Evolutionary conservation across 2,797 vertebrate genomes (phyloP), one percentile per base, ranked within the genome.

Genomic region (Calcarius lapponicus): DNA sequence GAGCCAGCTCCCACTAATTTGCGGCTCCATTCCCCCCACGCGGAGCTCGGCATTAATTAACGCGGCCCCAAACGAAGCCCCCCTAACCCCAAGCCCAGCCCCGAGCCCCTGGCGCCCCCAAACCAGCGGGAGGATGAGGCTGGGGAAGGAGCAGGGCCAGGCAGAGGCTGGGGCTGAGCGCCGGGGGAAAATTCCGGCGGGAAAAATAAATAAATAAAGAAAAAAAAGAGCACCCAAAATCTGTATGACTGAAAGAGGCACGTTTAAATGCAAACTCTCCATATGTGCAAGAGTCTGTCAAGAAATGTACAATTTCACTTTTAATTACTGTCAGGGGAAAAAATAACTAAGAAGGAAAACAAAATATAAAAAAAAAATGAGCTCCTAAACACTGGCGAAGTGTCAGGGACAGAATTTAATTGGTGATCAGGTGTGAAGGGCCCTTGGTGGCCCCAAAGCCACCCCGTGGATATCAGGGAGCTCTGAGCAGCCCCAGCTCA

Each of bases 211-310:
- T 88, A 72, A 85, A 81, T 83, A 80, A 94, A 60, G 26, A 16
- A 50, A 61, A 61, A 86, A 90, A 64, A 94, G 93, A 94, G 95
- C 96, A 96, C 96, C 96, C 95, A 96, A 97, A 96, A 93, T 95
- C 91, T 92, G 95, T 74, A 91, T 92, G 95, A 95, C 96, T 96
- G 95, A 94, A 97, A 97, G 97, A 97, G 97, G 96, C 96, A 92
- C 95, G 92, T 97, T 96, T 93, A 81, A 96, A 95, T 95, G 95
- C 93, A 96, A 96, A 93, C 92, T 92, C 95, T 96, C 97, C 97
- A 96, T 97, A 97, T 96, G 97, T 94, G 95, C 96, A 25, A 92
- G 95, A 96, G 93, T 95, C 94, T 96, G 96, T 95, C 95, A 96
- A 97, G 90, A 93, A 96, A 97, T 94, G 93, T 95, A 95, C 95